Evolutionary conservation across 2,797 vertebrate genomes (phyloP).

Genomic region (Spizella passerina): DNA sequence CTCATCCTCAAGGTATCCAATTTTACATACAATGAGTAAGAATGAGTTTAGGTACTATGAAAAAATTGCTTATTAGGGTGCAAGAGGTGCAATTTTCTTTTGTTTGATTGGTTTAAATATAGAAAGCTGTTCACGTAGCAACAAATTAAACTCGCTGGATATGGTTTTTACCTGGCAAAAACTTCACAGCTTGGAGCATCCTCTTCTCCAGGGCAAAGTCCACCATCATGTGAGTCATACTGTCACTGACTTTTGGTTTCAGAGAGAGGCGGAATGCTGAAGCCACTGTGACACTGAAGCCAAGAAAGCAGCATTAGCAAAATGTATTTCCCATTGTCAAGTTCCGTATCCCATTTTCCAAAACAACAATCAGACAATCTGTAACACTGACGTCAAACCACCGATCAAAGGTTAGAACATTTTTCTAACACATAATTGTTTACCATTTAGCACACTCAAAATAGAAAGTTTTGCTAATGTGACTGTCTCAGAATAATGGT

Average conservation of each 20-base stretch:
- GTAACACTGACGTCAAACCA: neutral
- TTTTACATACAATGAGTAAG: neutral
- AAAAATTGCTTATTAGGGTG: neutral
- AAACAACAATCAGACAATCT: neutral
- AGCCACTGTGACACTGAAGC: conserved; percentile 90
- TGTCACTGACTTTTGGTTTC: conserved; percentile 86
- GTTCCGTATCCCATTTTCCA: neutral
- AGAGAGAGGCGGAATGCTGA: conserved; percentile 89
- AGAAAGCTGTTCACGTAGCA: fast-evolving
- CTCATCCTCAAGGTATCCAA: neutral
- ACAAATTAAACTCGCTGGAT: neutral
- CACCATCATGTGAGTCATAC: conserved; percentile 90
- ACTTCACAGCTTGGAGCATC: conserved; percentile 84
- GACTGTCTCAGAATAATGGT: neutral
- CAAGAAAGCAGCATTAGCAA: conserved; percentile 45
- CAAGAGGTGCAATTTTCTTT: neutral
- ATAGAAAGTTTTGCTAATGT: neutral
- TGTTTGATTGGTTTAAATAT: neutral
- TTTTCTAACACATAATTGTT: neutral
- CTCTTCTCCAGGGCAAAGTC: conserved; percentile 88
- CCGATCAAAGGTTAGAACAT: neutral
- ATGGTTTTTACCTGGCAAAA: conserved; percentile 86
- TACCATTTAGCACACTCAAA: neutral
- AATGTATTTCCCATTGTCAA: neutral
- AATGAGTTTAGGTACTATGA: neutral